These are phyloP conservation scores for Eriocheir sinensis DNA, from an alignment of 1,140 invertebrate species.

Conservation along the genomic window DNA sequence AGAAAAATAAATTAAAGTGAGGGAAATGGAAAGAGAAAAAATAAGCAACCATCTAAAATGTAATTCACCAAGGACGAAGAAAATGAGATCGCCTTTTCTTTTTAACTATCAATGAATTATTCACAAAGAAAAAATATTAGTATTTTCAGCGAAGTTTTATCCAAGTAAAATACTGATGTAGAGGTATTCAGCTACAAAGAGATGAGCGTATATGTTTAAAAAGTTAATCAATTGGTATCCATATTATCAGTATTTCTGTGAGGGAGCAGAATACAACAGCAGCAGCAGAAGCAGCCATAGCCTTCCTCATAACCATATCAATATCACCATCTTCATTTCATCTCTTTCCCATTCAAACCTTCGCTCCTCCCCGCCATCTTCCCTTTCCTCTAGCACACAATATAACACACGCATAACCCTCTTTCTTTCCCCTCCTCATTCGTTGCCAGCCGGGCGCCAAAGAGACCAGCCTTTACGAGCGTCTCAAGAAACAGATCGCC, in stretches of 20 bases:
- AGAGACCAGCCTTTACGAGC: slow-evolving; percentile 71
- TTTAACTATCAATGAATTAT: no score
- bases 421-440: background rate
- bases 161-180: background rate
- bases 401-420: background rate
- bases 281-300: background rate
- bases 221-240: no score
- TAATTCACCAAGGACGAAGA: no score
- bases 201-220: background rate
- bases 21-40: background rate
- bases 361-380: background rate
- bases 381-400: no score
- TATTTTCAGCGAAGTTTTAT: no score
- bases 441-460: background rate
- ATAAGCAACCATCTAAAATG: no score
- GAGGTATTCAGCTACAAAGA: background rate
- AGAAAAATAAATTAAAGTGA: background rate
- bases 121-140: no score
- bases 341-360: background rate
- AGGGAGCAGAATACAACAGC: no score
- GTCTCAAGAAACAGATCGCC: slow-evolving; percentile 70
- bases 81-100: no score
- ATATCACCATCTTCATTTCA: background rate
- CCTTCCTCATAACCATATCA: background rate
- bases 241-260: no score